Evolutionary conservation across 2,888 invertebrate genomes (phyloP), one percentile per base, ranked within the genome.

Genomic region (Hipparchia semele): DNA sequence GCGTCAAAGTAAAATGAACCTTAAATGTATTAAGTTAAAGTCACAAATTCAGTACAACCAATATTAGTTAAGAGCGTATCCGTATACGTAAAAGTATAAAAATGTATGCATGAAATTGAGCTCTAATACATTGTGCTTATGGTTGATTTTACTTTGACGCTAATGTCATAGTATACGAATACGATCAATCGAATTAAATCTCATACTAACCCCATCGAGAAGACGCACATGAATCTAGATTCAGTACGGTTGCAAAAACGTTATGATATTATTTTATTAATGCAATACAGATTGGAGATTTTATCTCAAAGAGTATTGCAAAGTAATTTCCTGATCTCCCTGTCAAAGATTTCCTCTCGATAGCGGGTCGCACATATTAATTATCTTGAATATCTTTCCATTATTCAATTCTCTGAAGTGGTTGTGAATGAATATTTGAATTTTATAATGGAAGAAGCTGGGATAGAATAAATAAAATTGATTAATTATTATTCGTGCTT

Each of bases 301-400:
- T 62, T 69, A 74, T 74, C 69, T 67, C 67, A n/a, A 33, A 59
- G 39, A 72, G 60, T 71, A 71, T 56, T 66, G 74, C 72, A 67
- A 65, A 58, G 69, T 72, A 67, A 74, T 74, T 72, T 74, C 69
- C 66, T 74, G 69, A 74, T 74, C 71, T 61, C 51, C 65, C 60
- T 60, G 65, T 72, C 74, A 56, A 53, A 71, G 74, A 74, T 74
- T 67, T 61, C 2, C 53, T 61, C 46, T n/a, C n/a, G 72, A 74
- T 74, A 74, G 56, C 64, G 58, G 46, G 8, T 53, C 59, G 53
- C 54, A 62, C 68, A 68, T 73, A 68, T 62, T 71, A 58, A 68
- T 71, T 68, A 68, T 73, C 12, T 68, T 33, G 12, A 66, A 58
- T 72, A 62, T 68, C 56, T 66, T 54, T 70, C 51, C 46, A 73